Base-by-base conservation (phyloP, 2,888 invertebrate species). In the Synanthedon vespiformis region DNA sequence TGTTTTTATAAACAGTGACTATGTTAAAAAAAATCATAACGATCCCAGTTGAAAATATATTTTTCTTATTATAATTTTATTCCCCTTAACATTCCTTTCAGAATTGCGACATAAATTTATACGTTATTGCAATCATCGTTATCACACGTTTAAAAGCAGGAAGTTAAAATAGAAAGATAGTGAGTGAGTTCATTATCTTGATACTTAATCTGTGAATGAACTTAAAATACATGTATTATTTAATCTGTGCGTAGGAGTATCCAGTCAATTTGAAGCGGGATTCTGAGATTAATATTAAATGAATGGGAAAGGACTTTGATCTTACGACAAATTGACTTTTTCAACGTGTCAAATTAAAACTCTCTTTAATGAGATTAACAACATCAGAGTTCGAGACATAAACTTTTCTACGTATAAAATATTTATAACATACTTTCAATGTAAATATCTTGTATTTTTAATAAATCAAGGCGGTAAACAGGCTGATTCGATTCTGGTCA, bases 241-340 rank as follows among this genome's bases (percentile, higher is more conserved):
- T 56, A 64, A 69, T 67, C 67, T 60, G 63, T 55, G 63, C 71
- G 77, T 74, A 67, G 77, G 76, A 67, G 77, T 68, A 68, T 71
- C 66, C 58, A 56, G 60, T 65, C 65, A 70, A 69, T 70, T 67
- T 72, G 71, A 76, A 72, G 65, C 61, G 63, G 63, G 65, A 64
- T 65, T 61, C 58, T 53, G 63, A 74, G 73, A 77, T 75, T 77
- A 76, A 74, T 77, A 70, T 72, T 72, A 73, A 68, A 74, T 70
- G 71, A 70, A 68, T 71, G 53, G 65, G 62, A 70, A 71, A 74
- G 68, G 72, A 74, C 68, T 76, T 71, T 74, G 70, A 77, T 73
- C 70, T 70, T 71, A 68, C 62, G 78, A 80, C 77, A 77, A 77
- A 79, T 75, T 34, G 34, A 34, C 34, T 34, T 34, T 34, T 34